phyloP scores from a whole-genome alignment of 2,888 invertebrate species.

The Escarpia spicata region DNA sequence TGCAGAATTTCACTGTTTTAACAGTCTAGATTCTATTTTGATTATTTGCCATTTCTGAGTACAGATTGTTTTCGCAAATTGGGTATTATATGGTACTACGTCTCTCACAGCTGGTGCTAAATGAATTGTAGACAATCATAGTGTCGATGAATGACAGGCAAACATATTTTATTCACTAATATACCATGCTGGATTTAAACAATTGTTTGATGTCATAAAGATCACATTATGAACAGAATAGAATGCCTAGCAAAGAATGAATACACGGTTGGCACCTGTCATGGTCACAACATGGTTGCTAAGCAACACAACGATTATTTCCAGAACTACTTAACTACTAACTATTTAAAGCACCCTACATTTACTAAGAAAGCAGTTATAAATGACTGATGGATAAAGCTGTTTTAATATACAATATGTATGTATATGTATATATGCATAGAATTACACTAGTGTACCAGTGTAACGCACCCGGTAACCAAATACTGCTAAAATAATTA shows the following conservation, averaged over 20 bases:
- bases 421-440: slow-evolving; percentile 1
- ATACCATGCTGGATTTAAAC: neutral
- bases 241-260: neutral
- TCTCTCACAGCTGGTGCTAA: neutral
- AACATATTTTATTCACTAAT: too few relatives aligned
- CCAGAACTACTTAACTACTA: neutral
- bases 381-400: neutral
- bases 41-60: neutral
- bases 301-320: neutral
- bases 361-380: neutral
- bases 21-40: neutral
- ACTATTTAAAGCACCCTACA: neutral
- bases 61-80: neutral
- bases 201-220: neutral
- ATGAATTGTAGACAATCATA: neutral
- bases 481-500: slow-evolving; percentile 3
- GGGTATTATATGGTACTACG: neutral
- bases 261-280: neutral
- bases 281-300: neutral
- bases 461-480: neutral
- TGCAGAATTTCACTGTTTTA: neutral
- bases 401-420: neutral
- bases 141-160: too few relatives aligned
- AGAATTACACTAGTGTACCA: neutral
- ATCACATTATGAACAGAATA: neutral